Base-by-base conservation (phyloP, 2,888 invertebrate genomes). In the Helleia helle region DNA sequence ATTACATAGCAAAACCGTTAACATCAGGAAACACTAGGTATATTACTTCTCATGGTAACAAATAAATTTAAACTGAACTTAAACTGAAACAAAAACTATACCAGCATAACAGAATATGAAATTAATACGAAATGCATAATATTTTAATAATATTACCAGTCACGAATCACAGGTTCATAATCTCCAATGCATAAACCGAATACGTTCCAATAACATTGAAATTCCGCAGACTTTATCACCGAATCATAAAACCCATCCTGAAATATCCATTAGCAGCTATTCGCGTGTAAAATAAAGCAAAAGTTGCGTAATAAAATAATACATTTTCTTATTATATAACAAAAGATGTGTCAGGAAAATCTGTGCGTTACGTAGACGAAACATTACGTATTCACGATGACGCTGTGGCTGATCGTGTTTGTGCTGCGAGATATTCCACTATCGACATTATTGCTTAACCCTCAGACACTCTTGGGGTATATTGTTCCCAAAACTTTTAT, bases 211-310 rank as follows among this genome's bases (percentile, higher is more conserved):
- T 74, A 74, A 69, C 62, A 65, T 59, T 59, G 66, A 65, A 64
- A 67, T 65, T 60, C 65, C 62, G 61, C 64, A 47, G 57, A 61
- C 61, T 68, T 71, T 67, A 69, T 65, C 58, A 51, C 57, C 46
- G 44, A 44, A 67, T 72, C 64, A 67, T 71, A 76, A 76, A 75
- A 77, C 76, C 79, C 58, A 53, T 65, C 55, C 57, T 61, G 65
- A 65, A 66, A 69, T 65, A 67, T 70, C 71, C 70, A 77, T 76
- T 79, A 74, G 68, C 65, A 65, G 59, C 62, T 59, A 66, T 62
- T 66, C 62, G 56, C 48, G 62, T 57, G 62, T 65, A 64, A 70
- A 69, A 69, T 67, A 68, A 67, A 64, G 59, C 50, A 60, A 57
- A 59, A 60, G 60, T 65, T 62, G 55, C 51, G 53, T 57, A 58